phyloP scores from a whole-genome alignment of 2,113 vertebrate species.

The Xiphorhynchus elegans region DNA sequence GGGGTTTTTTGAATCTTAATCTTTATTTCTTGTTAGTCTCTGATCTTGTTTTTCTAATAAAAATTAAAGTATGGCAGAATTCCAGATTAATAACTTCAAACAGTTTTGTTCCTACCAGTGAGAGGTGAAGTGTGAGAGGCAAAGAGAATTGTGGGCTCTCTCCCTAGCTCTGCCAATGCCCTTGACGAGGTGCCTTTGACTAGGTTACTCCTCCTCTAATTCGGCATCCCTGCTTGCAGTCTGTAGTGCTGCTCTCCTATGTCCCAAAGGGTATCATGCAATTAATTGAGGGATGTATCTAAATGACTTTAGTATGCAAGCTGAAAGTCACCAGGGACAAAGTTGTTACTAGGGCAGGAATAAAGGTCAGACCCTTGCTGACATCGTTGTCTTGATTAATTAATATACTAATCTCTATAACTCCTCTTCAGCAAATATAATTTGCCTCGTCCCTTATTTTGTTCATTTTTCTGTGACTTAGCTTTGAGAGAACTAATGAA shows the following conservation, averaged over 20 bases:
- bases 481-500: background rate
- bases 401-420: conserved; percentile 50
- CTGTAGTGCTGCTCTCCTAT: background rate
- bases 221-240: background rate
- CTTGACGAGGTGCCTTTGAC: background rate
- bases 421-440: conserved; percentile 49
- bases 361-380: conserved; percentile 55
- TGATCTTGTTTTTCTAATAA: background rate
- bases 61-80: background rate
- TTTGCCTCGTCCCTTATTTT: background rate
- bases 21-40: background rate
- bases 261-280: background rate
- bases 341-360: conserved; percentile 25
- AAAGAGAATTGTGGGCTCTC: background rate
- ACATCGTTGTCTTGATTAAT: conserved; percentile 34
- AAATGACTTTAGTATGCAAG: conserved; percentile 25
- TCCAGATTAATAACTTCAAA: background rate
- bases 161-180: background rate
- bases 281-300: conserved; percentile 48
- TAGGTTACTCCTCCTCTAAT: background rate
- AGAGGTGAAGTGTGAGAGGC: background rate
- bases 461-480: background rate
- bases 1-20: background rate
- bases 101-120: background rate
- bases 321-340: background rate